Evolutionary conservation across 2,113 vertebrate genomes (phyloP).

Genomic region (Perca fluviatilis): DNA sequence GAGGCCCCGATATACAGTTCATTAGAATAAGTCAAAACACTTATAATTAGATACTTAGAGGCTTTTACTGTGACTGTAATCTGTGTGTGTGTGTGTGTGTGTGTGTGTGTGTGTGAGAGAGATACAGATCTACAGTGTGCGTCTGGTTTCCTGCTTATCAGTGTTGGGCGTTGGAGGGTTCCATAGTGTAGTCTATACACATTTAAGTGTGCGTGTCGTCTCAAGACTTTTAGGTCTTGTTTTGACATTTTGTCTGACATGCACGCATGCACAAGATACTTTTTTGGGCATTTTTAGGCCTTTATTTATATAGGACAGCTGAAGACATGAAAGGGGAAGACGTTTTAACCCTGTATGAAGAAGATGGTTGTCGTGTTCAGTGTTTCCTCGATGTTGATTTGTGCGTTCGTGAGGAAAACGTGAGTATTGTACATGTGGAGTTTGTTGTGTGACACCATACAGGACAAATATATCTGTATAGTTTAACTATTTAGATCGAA

Average conservation of each 20-base stretch:
- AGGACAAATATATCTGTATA: too few relatives aligned
- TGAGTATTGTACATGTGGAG: too few relatives aligned
- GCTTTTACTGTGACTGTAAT: neutral
- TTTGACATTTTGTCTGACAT: slow-evolving; percentile 6
- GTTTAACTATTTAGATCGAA: too few relatives aligned
- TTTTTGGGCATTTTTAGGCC: too few relatives aligned
- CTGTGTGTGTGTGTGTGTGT: slow-evolving; percentile 28
- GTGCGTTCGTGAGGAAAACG: too few relatives aligned
- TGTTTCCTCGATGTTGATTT: too few relatives aligned
- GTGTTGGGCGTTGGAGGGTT: slow-evolving; percentile 53
- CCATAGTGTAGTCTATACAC: slow-evolving; percentile 21
- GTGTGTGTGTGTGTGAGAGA: slow-evolving; percentile 18
- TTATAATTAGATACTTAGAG: slow-evolving; percentile 13
- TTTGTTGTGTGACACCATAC: too few relatives aligned
- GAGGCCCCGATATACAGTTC: neutral
- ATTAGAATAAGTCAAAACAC: slow-evolving; percentile 41
- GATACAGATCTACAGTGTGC: slow-evolving; percentile 30
- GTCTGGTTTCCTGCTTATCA: slow-evolving; percentile 50
- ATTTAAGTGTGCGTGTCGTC: slow-evolving; percentile 1
- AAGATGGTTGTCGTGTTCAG: too few relatives aligned
- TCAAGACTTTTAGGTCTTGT: slow-evolving; percentile 2
- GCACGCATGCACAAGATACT: too few relatives aligned
- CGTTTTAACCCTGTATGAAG: too few relatives aligned
- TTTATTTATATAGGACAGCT: too few relatives aligned
- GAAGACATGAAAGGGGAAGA: too few relatives aligned